Conservation (phyloP, 1,140 invertebrate genomes). For the Colletes latitarsis region DNA sequence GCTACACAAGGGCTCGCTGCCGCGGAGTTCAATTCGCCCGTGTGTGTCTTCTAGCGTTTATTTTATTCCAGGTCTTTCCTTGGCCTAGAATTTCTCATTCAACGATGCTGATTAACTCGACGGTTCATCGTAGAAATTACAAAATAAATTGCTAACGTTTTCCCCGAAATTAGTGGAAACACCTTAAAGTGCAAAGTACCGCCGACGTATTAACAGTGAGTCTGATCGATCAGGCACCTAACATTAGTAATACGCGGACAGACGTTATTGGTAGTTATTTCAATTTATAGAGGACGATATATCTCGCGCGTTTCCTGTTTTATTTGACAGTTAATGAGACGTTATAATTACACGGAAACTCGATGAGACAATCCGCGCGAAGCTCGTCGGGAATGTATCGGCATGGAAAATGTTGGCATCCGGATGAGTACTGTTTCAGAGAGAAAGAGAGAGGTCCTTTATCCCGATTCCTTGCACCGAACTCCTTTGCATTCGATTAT, state of each 20-base stretch:
- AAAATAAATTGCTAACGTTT: too few species aligned
- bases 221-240: not conserved
- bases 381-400: not conserved
- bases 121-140: too few species aligned
- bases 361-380: not conserved
- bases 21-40: too few species aligned
- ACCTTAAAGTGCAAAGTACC: too few species aligned
- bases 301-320: not conserved
- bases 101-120: too few species aligned
- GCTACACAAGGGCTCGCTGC: too few species aligned
- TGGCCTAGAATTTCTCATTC: too few species aligned
- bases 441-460: slow-evolving; percentile 10
- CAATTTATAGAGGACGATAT: not conserved
- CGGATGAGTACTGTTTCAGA: slow-evolving; percentile 16
- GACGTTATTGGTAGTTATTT: not conserved
- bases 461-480: slow-evolving; percentile 36
- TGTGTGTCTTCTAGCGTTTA: too few species aligned
- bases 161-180: too few species aligned
- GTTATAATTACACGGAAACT: not conserved
- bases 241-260: not conserved
- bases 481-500: slow-evolving; percentile 55
- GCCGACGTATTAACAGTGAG: too few species aligned
- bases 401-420: slow-evolving; percentile 37
- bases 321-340: not conserved
- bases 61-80: too few species aligned